Percentiles rank a stretch among this genome's conserved stretches.
Evolutionary conservation across 2,113 vertebrate genomes (phyloP).

Genomic region (Hippocampus comes): DNA sequence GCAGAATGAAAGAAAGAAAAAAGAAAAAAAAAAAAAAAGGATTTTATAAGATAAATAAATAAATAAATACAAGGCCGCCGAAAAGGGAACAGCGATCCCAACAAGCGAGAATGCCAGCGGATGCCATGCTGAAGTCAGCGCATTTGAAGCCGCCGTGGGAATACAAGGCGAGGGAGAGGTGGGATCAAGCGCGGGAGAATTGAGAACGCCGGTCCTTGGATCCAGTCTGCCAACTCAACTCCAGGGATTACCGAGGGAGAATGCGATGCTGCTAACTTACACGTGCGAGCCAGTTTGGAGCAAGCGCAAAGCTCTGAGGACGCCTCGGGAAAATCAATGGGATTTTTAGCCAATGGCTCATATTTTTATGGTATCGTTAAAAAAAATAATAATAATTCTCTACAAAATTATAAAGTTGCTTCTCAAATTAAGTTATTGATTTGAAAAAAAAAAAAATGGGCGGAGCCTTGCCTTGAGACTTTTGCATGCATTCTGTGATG

Average conservation of each 20-base stretch:
- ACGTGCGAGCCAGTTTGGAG: not conserved
- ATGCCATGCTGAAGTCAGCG: constrained; percentile 61
- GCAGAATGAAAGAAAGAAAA: constrained; percentile 13
- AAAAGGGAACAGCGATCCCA: constrained; percentile 47
- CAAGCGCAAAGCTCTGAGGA: not conserved
- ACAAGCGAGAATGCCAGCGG: constrained; percentile 47
- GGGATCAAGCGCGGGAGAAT: not conserved
- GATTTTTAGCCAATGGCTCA: no score
- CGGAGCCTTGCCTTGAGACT: no score
- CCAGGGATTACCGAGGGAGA: constrained; percentile 21
- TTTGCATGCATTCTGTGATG: no score
- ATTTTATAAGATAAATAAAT: constrained; percentile 12
- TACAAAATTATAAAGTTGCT: no score
- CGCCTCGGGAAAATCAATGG: no score
- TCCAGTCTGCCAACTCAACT: constrained; percentile 23
- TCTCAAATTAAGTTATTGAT: no score
- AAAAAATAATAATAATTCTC: no score
- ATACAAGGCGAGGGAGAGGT: constrained; percentile 37
- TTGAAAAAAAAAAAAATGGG: no score
- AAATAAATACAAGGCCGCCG: constrained; percentile 25
- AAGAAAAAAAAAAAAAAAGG: constrained; percentile 36
- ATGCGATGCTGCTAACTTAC: not conserved
- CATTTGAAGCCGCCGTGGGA: constrained; percentile 45
- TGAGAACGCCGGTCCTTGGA: not conserved
- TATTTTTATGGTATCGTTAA: no score